Evolutionary conservation across 2,888 invertebrate genomes (phyloP), one percentile per base, ranked within the genome.

Genomic region (Diloba caeruleocephala): DNA sequence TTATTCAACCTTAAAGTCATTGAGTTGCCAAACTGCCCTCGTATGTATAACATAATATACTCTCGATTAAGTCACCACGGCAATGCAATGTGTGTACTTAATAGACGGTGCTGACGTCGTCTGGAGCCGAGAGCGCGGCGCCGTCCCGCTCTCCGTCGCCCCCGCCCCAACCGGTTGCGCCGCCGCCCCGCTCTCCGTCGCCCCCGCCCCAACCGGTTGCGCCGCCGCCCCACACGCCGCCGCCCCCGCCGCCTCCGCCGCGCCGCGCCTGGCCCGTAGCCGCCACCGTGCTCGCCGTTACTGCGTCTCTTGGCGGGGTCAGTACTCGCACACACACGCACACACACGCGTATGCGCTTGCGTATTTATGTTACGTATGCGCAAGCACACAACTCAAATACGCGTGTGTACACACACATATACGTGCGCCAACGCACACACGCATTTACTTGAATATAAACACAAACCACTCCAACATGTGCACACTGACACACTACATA

Each of bases 251-350:
- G 8, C 76, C 67, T 2, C 71, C 61, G 0, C 64, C 79, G 44
- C 80, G 80, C 10, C 84, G 81, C 65, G 62, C 78, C 10, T 85
- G 86, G 85, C 44, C 81, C 19, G 71, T 80, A 8, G 81, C 87
- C n/a, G 90, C 90, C 45, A 78, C 89, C 29, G 83, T 89, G 1
- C 46, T 88, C 42, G 85, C 91, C 10, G 68, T 88, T 53, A 86
- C 89, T 1, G 88, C 87, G 12, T 87, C 92, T 7, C 67, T 91
- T 21, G 89, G 89, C 42, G 92, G 89, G 60, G 93, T 91, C 0
- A 54, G 77, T 59, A 1, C 2, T 23, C 1, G 14, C n/a, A n/a
- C n/a, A n/a, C n/a, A n/a, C n/a, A n/a, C n/a, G n/a, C n/a, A n/a
- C n/a, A n/a, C n/a, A n/a, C n/a, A n/a, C n/a, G n/a, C n/a, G n/a